Conservation (phyloP, 2,888 invertebrate species). For the Cinara cedri region DNA sequence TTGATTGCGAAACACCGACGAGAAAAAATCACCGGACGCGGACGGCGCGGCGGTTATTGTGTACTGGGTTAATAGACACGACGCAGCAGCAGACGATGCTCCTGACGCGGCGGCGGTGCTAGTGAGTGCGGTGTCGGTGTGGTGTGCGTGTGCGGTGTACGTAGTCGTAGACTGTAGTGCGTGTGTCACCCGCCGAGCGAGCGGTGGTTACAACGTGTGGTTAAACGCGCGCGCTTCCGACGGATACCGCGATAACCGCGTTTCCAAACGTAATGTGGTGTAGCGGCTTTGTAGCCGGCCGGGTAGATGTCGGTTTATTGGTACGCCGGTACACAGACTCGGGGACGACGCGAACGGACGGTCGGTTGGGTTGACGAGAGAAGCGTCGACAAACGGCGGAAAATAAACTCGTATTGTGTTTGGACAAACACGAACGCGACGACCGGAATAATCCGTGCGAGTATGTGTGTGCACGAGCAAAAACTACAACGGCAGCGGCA, state of each 20-base stretch:
- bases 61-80: neutral
- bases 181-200: slow-evolving; percentile 15
- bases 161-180: slow-evolving; percentile 15
- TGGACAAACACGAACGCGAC: neutral
- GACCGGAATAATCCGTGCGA: neutral
- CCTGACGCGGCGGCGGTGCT: slow-evolving; percentile 38
- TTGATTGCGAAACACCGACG: neutral
- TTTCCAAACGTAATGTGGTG: slow-evolving; percentile 22
- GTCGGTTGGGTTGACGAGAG: neutral
- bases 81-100: neutral
- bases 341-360: neutral
- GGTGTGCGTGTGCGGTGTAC: slow-evolving; percentile 6
- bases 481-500: slow-evolving; percentile 14
- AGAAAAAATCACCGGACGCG: slow-evolving; percentile 25
- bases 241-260: slow-evolving; percentile 51
- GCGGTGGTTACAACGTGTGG: slow-evolving; percentile 17
- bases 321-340: neutral
- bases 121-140: slow-evolving; percentile 34
- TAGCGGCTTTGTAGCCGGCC: slow-evolving; percentile 6
- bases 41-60: neutral
- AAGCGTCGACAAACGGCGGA: neutral
- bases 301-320: neutral
- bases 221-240: slow-evolving; percentile 44
- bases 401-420: neutral
- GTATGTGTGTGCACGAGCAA: slow-evolving; percentile 5